Conservation (phyloP, 2,888 invertebrate genomes). For the Dynastes maya region DNA sequence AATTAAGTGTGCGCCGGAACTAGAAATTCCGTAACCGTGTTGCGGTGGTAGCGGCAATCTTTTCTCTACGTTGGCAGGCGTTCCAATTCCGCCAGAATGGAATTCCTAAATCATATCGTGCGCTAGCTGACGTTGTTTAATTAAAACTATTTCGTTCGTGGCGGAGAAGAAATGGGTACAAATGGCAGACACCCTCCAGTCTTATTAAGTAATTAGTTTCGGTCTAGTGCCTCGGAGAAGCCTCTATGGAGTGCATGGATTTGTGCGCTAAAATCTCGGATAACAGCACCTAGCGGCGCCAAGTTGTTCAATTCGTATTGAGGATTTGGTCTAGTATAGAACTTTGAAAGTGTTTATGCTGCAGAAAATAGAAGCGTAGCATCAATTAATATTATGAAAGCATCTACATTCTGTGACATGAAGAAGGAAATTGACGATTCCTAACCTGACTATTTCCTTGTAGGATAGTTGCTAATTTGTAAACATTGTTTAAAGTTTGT, state of each 20-base stretch:
- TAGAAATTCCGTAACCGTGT: too few species aligned
- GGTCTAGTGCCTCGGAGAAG: neutral
- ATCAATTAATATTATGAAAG: too few species aligned
- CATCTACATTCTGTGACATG: too few species aligned
- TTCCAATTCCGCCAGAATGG: slow-evolving; percentile 6
- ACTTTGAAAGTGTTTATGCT: too few species aligned
- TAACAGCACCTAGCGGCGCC: too few species aligned
- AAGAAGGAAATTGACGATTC: too few species aligned
- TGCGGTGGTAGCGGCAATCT: slow-evolving; percentile 2
- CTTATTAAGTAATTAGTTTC: slow-evolving; percentile 36
- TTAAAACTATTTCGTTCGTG: slow-evolving; percentile 38
- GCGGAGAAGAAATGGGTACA: slow-evolving; percentile 23
- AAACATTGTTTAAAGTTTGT: too few species aligned
- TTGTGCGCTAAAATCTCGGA: neutral
- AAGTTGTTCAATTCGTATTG: neutral
- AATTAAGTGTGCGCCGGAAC: too few species aligned
- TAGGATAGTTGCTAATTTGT: too few species aligned
- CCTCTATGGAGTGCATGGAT: too few species aligned
- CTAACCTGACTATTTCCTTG: too few species aligned
- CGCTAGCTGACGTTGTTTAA: slow-evolving; percentile 24
- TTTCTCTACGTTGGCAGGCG: slow-evolving; percentile 14
- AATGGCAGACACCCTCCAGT: slow-evolving; percentile 23
- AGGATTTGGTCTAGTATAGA: neutral
- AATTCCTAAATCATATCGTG: slow-evolving; percentile 35
- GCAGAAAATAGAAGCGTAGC: too few species aligned